Evolutionary conservation across 2,113 vertebrate species (phyloP), one percentile per base, ranked within the genome.

Genomic region (Strigops habroptila): DNA sequence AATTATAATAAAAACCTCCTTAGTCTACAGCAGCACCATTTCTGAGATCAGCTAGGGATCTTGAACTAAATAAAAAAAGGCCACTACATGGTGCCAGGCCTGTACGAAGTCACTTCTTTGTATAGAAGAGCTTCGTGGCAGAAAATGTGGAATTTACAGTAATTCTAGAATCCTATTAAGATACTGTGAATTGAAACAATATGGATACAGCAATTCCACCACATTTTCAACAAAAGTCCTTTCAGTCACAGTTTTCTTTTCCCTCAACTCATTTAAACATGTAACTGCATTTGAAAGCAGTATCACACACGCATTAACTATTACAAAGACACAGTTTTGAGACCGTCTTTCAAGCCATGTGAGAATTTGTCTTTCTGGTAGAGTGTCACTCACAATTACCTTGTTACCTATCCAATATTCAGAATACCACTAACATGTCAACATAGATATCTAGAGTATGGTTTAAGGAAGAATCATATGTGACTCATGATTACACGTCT

Each of bases 301-400:
- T 53, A 71, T 82, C 69, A 63, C 75, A 69, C 41, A 51, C 52
- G 49, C 77, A 67, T 13, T 70, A 86, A 63, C 83, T 82, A 92
- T 87, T 95, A 75, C 57, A n/a, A 37, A 82, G 57, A 75, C 73
- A 60, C 70, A 60, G 57, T 94, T 94, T 31, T 81, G 90, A 87
- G 96, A 92, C 60, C 59, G 49, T 37, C 83, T 95, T 91, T 92
- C 79, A 96, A 95, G 95, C 82, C 44, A 82, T 74, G 60, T 75
- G 94, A 97, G 91, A 97, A 95, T 92, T 79, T 86, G 23, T 95
- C 91, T 96, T 91, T 89, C 82, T 90, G 63, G 94, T 75, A 83
- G 51, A 78, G 91, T 93, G 89, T 68, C 91, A 86, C 63, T 55
- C 55, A 89, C 81, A 91, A 96, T 93, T 95, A 97, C 4, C 15